Base-by-base conservation (phyloP, 2,888 invertebrate genomes). In the Chloroclystis v-ata region DNA sequence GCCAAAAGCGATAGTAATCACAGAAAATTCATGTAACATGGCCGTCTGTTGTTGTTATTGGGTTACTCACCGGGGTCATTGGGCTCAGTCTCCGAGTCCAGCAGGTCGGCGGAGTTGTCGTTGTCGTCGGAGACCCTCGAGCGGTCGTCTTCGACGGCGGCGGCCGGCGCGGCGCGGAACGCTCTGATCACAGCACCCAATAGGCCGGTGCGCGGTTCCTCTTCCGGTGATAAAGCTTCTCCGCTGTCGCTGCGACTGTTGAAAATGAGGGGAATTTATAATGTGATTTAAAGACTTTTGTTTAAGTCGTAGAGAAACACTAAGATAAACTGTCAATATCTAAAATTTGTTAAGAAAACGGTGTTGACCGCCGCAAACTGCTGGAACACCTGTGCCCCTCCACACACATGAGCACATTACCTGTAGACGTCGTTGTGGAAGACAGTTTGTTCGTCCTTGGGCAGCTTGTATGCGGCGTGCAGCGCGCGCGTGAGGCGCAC, bases 71-170 rank as follows among this genome's bases (percentile, higher is more conserved):
- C 94, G 42, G 93, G 93, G 65, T 94, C 94, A 88, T 94, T 93
- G 0, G 94, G 94, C 66, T 94, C 94, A 0, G 94, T 94, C 86
- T 95, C 95, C 0, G 94, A 94, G 75, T 95, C 94, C 28, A 95
- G 84, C 74, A 95, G 88, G 66, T 94, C 94, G 4, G 92, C 92
- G 11, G 94, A 94, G 78, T 94, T 93, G 68, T 91, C 91, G 61
- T 93, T 93, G 43, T 92, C 86, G 47, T 85, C 85, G 1, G 84
- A 84, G 16, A 70, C 51, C 25, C 75, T 73, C 40, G 80, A 82
- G 57, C 79, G 73, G 29, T 84, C 84, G 63, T 84, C 85, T 25
- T 81, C 82, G 2, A 43, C 38, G 14, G 33, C 7, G 10, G 37
- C 10, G 16, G 37, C 32, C n/a, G 55, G 44, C 43, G 52, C 66